Evolutionary conservation across 2,113 vertebrate species (phyloP).

Genomic region (Dromas ardeola): DNA sequence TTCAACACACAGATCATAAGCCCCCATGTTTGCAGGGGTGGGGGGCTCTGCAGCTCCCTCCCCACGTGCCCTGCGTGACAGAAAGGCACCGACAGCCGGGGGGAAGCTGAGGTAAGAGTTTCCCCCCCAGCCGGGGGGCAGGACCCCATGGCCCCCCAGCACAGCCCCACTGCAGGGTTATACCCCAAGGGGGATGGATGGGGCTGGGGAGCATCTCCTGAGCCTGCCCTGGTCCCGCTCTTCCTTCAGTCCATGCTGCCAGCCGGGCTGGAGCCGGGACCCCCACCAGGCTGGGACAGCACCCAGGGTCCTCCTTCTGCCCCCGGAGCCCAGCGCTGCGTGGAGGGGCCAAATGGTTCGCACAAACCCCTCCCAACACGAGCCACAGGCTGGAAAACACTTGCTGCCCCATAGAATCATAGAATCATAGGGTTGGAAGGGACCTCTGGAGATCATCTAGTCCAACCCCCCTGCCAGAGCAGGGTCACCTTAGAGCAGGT

Average conservation of each 20-base stretch:
- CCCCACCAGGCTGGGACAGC: neutral
- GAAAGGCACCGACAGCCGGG: neutral
- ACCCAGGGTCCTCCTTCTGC: neutral
- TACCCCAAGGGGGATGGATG: neutral
- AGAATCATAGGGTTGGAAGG: too few species aligned
- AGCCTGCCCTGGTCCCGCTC: neutral
- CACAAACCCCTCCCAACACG: too few species aligned
- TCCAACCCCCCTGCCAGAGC: too few species aligned
- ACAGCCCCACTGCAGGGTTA: neutral
- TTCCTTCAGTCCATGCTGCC: rapidly evolving
- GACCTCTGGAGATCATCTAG: too few species aligned
- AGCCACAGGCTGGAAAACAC: neutral
- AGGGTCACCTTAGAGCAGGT: too few species aligned
- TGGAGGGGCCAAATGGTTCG: neutral
- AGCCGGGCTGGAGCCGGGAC: neutral
- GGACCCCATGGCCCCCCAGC: neutral
- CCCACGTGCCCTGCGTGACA: rapidly evolving
- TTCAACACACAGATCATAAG: too few species aligned
- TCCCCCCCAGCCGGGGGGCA: neutral
- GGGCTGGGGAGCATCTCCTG: neutral
- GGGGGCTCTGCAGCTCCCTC: neutral
- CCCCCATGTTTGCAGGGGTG: neutral
- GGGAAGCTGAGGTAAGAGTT: neutral
- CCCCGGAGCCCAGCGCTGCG: rapidly evolving
- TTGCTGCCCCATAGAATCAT: too few species aligned